phyloP scores from a whole-genome alignment of 2,113 vertebrate genomes.

The Pteropus alecto region DNA sequence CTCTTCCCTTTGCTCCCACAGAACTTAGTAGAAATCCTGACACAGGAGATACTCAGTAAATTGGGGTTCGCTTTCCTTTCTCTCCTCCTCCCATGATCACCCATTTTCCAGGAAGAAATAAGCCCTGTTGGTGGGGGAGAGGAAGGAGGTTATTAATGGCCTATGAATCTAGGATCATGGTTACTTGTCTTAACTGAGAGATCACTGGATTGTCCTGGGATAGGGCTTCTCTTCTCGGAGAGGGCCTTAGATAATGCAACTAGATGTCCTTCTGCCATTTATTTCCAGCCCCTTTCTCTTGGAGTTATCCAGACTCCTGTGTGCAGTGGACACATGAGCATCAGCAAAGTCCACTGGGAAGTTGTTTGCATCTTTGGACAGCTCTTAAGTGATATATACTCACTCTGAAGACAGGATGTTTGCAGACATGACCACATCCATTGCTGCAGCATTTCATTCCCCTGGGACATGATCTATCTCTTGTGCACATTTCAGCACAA shows the following conservation, averaged over 20 bases:
- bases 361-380: background rate
- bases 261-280: background rate
- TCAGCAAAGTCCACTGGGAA: background rate
- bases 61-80: background rate
- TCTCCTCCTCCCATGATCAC: background rate
- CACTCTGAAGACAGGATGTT: accelerated
- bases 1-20: background rate
- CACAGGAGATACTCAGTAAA: background rate
- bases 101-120: background rate
- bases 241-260: background rate
- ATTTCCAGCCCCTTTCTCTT: background rate
- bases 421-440: background rate
- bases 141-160: background rate
- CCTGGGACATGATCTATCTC: accelerated
- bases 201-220: background rate
- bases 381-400: background rate
- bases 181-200: background rate
- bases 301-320: background rate
- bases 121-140: background rate
- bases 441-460: background rate
- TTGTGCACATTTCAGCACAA: accelerated
- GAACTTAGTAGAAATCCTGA: background rate
- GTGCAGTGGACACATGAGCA: too few relatives aligned
- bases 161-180: background rate
- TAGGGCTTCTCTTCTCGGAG: background rate